These are phyloP conservation scores for Poecilia picta DNA, from an alignment of 2,797 vertebrate species.

Conservation along the genomic window DNA sequence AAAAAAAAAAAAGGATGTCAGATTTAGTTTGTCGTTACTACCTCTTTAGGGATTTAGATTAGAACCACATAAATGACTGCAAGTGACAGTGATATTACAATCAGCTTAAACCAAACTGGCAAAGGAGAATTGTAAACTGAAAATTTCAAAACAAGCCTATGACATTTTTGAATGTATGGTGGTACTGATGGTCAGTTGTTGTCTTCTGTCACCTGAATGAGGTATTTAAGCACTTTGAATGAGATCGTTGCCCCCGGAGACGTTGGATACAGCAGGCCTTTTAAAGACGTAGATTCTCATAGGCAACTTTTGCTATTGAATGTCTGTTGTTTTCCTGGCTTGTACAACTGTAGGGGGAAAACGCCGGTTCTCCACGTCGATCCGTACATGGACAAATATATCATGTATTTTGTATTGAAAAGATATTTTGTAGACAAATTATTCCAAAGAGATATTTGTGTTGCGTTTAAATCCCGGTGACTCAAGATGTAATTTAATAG, in stretches of 20 bases:
- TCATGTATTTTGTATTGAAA: conserved; percentile 61
- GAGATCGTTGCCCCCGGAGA: conserved; percentile 59
- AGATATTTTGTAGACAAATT: conserved; percentile 66
- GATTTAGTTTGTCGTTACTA: conserved; percentile 63
- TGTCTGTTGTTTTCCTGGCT: conserved; percentile 11
- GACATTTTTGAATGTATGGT: conserved; percentile 78
- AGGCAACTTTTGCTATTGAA: conserved; percentile 57
- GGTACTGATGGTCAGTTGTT: conserved; percentile 68
- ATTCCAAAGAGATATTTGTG: conserved; percentile 70
- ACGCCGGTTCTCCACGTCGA: conserved; percentile 30
- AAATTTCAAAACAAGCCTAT: conserved; percentile 40
- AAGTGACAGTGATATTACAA: conserved; percentile 47
- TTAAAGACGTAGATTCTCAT: conserved; percentile 50
- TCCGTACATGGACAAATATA: conserved; percentile 48
- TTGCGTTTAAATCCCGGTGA: conserved; percentile 48
- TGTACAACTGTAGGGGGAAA: not conserved
- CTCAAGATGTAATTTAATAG: conserved; percentile 64
- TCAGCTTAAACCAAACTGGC: conserved; percentile 56
- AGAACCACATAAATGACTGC: conserved; percentile 61
- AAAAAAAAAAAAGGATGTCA: conserved; percentile 43
- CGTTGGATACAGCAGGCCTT: conserved; percentile 62
- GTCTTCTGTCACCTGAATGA: conserved; percentile 61
- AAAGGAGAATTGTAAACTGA: conserved; percentile 45
- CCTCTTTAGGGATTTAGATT: conserved; percentile 65
- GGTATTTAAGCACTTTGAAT: conserved; percentile 78